phyloP scores from a whole-genome alignment of 2,888 invertebrate genomes.

The Salticus scenicus region DNA sequence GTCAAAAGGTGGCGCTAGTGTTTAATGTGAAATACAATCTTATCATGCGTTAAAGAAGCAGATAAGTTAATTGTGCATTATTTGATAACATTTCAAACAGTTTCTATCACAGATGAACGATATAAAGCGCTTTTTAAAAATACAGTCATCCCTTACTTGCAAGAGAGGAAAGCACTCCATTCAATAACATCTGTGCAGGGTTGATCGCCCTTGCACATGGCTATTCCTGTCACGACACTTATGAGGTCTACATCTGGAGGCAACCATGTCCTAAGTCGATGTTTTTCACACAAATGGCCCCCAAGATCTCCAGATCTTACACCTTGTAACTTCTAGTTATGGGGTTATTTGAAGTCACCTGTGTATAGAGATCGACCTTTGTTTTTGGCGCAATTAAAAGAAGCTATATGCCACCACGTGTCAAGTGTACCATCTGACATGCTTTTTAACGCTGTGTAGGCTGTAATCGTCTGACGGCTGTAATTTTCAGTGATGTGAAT shows the following conservation, averaged over 20 bases:
- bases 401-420: neutral
- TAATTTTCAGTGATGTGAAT: no score
- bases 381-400: neutral
- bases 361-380: neutral
- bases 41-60: no score
- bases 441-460: neutral
- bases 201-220: neutral
- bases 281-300: neutral
- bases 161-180: slow-evolving; percentile 9
- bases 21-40: no score
- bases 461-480: neutral
- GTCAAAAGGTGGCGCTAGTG: no score
- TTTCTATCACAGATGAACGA: neutral
- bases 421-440: neutral
- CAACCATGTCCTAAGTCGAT: neutral
- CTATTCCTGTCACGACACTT: neutral
- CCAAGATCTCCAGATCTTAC: neutral
- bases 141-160: neutral
- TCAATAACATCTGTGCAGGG: neutral
- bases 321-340: slow-evolving; percentile 8
- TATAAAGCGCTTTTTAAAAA: neutral
- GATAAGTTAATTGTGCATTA: no score
- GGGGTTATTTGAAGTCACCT: neutral
- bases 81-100: slow-evolving; percentile 10
- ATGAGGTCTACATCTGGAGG: neutral